Conservation (phyloP, 2,888 invertebrate species). For the Temnothorax ravouxi region DNA sequence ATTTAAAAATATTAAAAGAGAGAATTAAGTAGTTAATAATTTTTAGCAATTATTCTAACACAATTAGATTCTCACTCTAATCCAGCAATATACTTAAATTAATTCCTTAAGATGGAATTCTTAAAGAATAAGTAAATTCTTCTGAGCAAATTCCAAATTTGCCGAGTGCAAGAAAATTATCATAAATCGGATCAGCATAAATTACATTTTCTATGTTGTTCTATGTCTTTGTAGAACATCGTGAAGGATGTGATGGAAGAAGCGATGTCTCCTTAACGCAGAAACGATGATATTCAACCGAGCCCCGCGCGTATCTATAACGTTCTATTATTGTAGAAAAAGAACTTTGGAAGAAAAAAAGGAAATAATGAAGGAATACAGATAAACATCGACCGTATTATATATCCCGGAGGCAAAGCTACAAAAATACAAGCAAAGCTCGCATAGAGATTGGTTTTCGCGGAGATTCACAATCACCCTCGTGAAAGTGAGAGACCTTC, state of each 20-base stretch:
- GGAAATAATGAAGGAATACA: neutral
- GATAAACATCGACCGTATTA: constrained; percentile 50
- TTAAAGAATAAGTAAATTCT: neutral
- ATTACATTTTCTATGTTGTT: neutral
- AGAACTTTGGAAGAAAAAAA: constrained; percentile 53
- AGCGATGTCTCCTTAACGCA: constrained; percentile 6
- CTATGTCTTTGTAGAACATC: neutral
- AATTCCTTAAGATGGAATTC: neutral
- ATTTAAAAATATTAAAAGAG: neutral
- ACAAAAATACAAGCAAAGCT: constrained; percentile 51
- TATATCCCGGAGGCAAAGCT: constrained; percentile 63
- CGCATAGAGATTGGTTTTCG: constrained; percentile 36
- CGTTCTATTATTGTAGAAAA: constrained; percentile 53
- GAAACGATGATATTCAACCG: neutral
- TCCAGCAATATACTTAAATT: neutral
- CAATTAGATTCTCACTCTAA: neutral
- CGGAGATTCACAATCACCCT: constrained; percentile 29
- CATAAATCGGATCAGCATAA: neutral
- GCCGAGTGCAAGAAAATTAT: neutral
- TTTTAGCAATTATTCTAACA: neutral
- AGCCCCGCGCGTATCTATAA: constrained; percentile 45
- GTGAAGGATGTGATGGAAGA: neutral
- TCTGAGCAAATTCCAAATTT: neutral
- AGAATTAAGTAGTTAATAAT: neutral
- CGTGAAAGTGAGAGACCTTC: constrained; percentile 29